Conservation (phyloP, 2,113 vertebrate species). For the Chamaetylas fuelleborni region DNA sequence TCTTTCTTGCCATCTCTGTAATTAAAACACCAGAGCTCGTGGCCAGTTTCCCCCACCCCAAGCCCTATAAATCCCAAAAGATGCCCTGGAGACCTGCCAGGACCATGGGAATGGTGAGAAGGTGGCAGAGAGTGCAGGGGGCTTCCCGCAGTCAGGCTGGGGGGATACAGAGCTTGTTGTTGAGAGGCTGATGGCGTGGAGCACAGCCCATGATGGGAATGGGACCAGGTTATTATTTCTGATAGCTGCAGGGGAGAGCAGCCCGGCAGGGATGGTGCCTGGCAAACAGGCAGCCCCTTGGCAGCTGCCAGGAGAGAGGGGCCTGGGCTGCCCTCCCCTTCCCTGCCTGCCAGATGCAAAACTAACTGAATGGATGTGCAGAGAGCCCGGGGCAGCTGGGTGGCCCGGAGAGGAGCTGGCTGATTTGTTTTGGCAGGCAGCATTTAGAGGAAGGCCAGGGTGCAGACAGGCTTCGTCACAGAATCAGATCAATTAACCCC, state of each 20-base stretch:
- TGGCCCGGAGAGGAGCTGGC: constrained; percentile 3
- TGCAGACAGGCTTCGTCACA: background rate
- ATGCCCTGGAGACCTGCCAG: background rate
- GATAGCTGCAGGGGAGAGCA: background rate
- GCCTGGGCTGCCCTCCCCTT: background rate
- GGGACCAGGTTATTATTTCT: background rate
- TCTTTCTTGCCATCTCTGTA: background rate
- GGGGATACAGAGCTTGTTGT: background rate
- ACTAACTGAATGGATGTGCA: background rate
- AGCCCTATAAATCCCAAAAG: background rate
- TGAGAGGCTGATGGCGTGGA: background rate
- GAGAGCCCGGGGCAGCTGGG: background rate
- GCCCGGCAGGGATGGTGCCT: background rate
- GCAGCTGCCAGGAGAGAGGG: background rate
- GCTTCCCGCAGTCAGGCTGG: rapidly evolving
- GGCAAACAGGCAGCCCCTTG: background rate
- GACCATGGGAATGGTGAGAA: background rate
- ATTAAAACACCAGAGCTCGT: background rate
- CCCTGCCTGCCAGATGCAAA: background rate
- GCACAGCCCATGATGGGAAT: background rate
- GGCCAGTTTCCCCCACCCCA: background rate
- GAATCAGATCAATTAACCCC: constrained; percentile 62
- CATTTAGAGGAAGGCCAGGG: constrained; percentile 40
- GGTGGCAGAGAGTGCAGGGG: background rate
- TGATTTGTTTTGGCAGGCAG: constrained; percentile 53